Base-by-base conservation (phyloP, 2,888 invertebrate genomes). In the Orchestes rusci region DNA sequence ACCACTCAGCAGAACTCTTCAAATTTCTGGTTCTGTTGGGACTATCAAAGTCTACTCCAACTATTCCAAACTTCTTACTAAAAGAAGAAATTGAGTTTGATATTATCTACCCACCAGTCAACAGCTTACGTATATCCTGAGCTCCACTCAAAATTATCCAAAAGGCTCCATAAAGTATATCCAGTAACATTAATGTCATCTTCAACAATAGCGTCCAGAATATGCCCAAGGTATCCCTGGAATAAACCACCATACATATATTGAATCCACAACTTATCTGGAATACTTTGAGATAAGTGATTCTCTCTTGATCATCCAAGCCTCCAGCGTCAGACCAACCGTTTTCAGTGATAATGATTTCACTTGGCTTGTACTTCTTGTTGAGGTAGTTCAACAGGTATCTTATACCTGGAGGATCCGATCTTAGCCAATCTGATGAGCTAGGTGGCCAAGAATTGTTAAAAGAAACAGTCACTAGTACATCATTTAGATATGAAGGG, bases 11-110 rank as follows among this genome's bases (percentile, higher is more conserved):
- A 0, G 84, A 85, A 28, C 72, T 72, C 59, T 84, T 80, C 0
- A 80, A 74, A 0, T 72, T 76, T 51, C 85, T 71, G 2, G 73
- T 70, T 48, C 76, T 73, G 0, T 71, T 67, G 1, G 73, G 70
- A 53, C 74, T 75, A 1, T 66, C 61, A 59, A 80, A 81, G 59
- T 86, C 76, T 1, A 85, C 80, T 55, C 75, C 69, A 53, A 78
- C 79, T 0, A 86, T 55, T 4, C 86, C 86, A 64, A 82, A 85
- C 58, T 73, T 75, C 53, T 73, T 71, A 10, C 80, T 80, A 42
- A 74, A 73, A 43, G n/a, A n/a, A n/a, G n/a, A n/a, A n/a, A n/a
- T n/a, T n/a, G n/a, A n/a, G n/a, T n/a, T n/a, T n/a, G n/a, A 39
- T 15, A 34, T 10, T 4, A n/a, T 2, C 15, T 17, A 2, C 10